phyloP scores from a whole-genome alignment of 2,797 vertebrate genomes.

The Acanthornis magna region DNA sequence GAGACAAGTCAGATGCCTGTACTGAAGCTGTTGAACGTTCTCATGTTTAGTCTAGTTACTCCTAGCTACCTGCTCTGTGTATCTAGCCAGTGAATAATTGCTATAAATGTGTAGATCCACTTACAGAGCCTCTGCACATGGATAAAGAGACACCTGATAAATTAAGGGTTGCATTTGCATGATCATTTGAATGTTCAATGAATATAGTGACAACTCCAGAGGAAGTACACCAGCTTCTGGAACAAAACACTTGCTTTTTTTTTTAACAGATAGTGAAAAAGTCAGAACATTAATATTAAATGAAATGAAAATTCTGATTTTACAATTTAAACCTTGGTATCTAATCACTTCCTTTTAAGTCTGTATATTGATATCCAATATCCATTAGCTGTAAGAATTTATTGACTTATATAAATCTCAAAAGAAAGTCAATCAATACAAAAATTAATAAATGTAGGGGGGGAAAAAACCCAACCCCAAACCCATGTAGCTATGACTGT shows the following conservation, averaged over 20 bases:
- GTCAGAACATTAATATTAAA: neutral
- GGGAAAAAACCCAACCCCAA: rapidly evolving
- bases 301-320: neutral
- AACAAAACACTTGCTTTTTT: neutral
- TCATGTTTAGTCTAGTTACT: neutral
- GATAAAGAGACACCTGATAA: neutral
- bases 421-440: neutral
- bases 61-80: neutral
- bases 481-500: neutral
- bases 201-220: neutral
- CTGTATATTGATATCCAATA: neutral
- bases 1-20: neutral
- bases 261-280: neutral
- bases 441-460: neutral
- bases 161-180: neutral
- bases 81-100: neutral
- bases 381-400: neutral
- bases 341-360: neutral
- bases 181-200: neutral
- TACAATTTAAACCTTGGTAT: neutral
- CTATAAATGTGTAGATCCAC: neutral
- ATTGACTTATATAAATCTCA: neutral
- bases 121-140: neutral
- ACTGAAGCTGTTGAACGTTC: neutral
- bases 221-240: neutral